Evolutionary conservation across 2,113 vertebrate genomes (phyloP), one percentile per base, ranked within the genome.

Genomic region (Pitta sordida): DNA sequence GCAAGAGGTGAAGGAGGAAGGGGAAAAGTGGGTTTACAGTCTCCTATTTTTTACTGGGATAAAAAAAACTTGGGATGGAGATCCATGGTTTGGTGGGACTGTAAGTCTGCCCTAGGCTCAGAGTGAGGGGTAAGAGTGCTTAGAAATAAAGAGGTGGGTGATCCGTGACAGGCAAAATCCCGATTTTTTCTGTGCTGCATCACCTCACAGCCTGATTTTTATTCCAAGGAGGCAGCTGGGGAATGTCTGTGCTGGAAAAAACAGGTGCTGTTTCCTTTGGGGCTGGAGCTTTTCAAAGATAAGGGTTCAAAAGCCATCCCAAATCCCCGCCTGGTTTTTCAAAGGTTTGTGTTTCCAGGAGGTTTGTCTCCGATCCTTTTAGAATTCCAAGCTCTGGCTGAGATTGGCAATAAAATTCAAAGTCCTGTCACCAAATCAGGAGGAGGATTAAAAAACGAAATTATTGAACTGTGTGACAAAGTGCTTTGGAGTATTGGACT

Each of bases 201-300:
- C 87, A 64, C 36, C 74, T 68, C 44, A 79, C 87, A 87, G 79
- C 53, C 37, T 68, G 36, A 32, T 49, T 95, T 93, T 88, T 60
- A 65, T 89, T 89, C 83, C 63, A 76, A 21, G 24, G 65, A 95
- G 58, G 39, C 75, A 60, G 84, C 74, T 95, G 94, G 90, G 60
- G 37, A 95, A 92, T 60, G 82, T 84, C 81, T 49, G 65, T 49
- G 24, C 53, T 82, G 78, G 67, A 62, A 64, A 48, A 92, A 88
- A 53, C 86, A 82, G 74, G 91, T 84, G 77, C 62, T 73, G 24
- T 58, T 89, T 76, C 74, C 87, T 92, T 71, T 26, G 39, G 34
- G 58, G 19, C 52, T 64, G 77, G 58, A 78, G 44, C 5, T 69
- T 91, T 92, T 87, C 70, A 76, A 9, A 0, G 3, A 17, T 21